These are phyloP conservation scores for Rhea pennata DNA, from an alignment of 2,113 vertebrate species.

Conservation along the genomic window DNA sequence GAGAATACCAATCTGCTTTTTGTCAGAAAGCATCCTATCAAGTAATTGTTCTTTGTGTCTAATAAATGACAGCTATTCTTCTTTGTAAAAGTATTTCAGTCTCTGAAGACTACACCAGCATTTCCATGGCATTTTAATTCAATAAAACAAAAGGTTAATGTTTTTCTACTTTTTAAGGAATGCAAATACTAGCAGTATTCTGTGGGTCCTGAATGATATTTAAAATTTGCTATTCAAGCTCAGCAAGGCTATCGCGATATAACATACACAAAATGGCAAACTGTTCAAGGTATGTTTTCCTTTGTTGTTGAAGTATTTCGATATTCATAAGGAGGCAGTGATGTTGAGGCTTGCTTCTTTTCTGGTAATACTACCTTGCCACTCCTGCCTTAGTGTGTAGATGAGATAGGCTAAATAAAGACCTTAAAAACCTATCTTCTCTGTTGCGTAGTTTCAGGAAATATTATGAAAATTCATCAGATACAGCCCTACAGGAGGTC, in stretches of 20 bases:
- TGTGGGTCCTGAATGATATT: conserved; percentile 77
- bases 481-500: neutral
- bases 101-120: conserved; percentile 82
- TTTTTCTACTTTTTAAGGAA: conserved; percentile 81
- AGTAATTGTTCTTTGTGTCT: conserved; percentile 84
- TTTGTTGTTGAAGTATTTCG: neutral
- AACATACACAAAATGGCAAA: neutral
- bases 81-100: conserved; percentile 81
- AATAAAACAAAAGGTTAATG: conserved; percentile 88
- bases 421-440: too few relatives aligned
- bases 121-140: conserved; percentile 86
- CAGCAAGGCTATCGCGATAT: conserved; percentile 66
- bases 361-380: neutral
- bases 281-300: neutral
- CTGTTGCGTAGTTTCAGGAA: neutral
- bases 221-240: conserved; percentile 71
- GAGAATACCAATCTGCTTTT: conserved; percentile 85
- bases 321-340: neutral
- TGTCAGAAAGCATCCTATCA: conserved; percentile 83
- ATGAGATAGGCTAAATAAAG: too few relatives aligned
- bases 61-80: conserved; percentile 86
- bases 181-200: conserved; percentile 80
- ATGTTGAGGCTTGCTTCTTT: neutral
- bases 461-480: neutral
- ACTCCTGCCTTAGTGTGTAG: neutral